Percentiles rank a stretch among this genome's conserved stretches.
Evolutionary conservation across 1,140 invertebrate species (phyloP).

Genomic region (Vanessa tameamea): DNA sequence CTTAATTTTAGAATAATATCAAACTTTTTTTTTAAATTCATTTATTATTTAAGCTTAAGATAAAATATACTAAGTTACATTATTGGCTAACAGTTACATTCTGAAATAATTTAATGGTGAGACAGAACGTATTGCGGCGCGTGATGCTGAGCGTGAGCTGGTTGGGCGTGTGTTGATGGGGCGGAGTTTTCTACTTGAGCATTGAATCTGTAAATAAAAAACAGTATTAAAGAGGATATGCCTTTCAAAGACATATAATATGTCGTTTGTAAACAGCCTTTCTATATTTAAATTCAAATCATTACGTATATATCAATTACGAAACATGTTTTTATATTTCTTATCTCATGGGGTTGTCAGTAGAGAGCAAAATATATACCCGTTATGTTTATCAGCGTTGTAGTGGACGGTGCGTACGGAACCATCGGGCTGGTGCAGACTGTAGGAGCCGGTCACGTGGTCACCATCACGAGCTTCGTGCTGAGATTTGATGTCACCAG

Average conservation of each 20-base stretch:
- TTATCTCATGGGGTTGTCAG: too few relatives aligned
- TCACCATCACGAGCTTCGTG: conserved; percentile 32
- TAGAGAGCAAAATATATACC: neutral
- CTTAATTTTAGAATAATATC: too few relatives aligned
- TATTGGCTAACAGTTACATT: too few relatives aligned
- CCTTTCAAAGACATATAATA: too few relatives aligned
- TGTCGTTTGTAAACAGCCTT: too few relatives aligned
- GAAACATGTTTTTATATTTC: too few relatives aligned
- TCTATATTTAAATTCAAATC: too few relatives aligned
- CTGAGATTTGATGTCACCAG: conserved; percentile 43
- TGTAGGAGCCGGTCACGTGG: conserved; percentile 45
- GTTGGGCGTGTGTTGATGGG: neutral
- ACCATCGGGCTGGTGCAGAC: conserved; percentile 45
- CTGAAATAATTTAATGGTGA: neutral
- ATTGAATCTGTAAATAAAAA: conserved; percentile 15
- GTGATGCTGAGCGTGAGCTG: neutral
- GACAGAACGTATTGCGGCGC: neutral
- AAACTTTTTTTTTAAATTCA: too few relatives aligned
- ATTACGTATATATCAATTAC: too few relatives aligned
- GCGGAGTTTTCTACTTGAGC: conserved; percentile 16
- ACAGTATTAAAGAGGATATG: too few relatives aligned
- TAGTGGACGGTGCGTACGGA: conserved; percentile 42
- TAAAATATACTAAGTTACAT: too few relatives aligned
- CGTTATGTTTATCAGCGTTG: conserved; percentile 20
- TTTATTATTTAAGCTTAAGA: too few relatives aligned